These are phyloP conservation scores for Umimayanthus chanpuru DNA, from an alignment of 92 coral and sea anemone genomes.

Conservation along the genomic window DNA sequence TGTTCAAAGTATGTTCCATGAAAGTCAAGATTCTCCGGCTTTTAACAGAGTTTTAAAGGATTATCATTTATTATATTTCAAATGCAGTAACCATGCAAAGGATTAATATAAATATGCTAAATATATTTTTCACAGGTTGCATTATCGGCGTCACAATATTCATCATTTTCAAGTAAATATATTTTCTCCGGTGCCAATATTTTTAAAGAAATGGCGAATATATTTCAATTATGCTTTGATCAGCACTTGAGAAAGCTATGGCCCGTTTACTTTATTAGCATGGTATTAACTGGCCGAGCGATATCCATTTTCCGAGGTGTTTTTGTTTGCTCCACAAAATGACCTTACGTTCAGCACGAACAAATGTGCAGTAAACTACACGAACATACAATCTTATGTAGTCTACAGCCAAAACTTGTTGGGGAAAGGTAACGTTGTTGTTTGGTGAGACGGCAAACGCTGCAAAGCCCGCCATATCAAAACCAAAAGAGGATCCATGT, in stretches of 20 bases:
- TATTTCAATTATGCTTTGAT: not conserved
- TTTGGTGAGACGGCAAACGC: not conserved
- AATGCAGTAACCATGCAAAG: not conserved
- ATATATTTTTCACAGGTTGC: not conserved
- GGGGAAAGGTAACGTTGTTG: not conserved
- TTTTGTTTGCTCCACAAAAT: not conserved
- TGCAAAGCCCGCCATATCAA: not conserved
- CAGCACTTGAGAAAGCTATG: not conserved
- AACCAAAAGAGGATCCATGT: not conserved
- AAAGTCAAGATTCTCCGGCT: not conserved
- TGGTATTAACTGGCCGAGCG: not conserved
- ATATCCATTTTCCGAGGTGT: not conserved
- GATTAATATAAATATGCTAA: not conserved
- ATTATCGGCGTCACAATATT: not conserved
- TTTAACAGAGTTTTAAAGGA: not conserved
- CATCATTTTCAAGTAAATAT: not conserved
- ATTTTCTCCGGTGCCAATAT: slow-evolving; percentile 21
- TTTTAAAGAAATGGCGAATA: not conserved
- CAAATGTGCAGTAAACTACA: not conserved
- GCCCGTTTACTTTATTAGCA: not conserved
- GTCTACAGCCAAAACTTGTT: not conserved
- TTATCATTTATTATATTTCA: too few relatives aligned
- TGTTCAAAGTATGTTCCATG: not conserved
- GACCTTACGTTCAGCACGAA: not conserved
- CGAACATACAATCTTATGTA: too few relatives aligned